Evolutionary conservation across 2,888 invertebrate species (phyloP), one percentile per base, ranked within the genome.

Genomic region (Metallyticus violacea): DNA sequence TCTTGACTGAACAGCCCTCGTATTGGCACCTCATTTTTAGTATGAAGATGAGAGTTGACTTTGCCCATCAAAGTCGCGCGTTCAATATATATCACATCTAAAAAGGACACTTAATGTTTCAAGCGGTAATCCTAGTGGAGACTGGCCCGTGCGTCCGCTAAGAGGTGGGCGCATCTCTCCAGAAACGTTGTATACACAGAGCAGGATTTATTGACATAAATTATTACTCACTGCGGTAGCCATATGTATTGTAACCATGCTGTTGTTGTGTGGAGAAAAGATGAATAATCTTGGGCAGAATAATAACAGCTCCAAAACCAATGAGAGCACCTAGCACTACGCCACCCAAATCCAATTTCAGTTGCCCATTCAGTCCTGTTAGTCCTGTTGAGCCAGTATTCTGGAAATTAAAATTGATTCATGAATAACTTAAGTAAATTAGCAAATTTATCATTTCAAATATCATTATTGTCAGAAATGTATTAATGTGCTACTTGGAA

Each of bases 291-390:
- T 97, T 97, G 0, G 97, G 97, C 82, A 97, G 93, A 2, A 97
- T 94, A 26, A 97, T 92, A 87, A 97, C 95, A 1, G 96, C 96
- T 22, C 97, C 97, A 84, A 97, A 94, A 0, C 97, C 97, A 81
- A 97, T 93, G 1, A 97, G 93, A 2, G 97, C 96, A 0, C 97
- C 97, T 28, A 97, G 92, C 7, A 97, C 94, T 7, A 97, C 94
- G 0, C 97, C 97, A 6, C 97, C 97, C 0, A 97, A 92, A 90
- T 97, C 97, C 85, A 97, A 94, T 92, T 96, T 97, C 87, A 96
- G 93, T 0, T 97, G 96, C 1, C 95, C 95, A 25, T 83, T 83
- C 4, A 83, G 25, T 62, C 85, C 80, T 25, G 22, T 77, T 27
- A 81, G 29, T 76, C 80, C 77, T 7, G 77, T 77, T 28, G 81